Conservation (phyloP, 2,113 vertebrate genomes). For the Sylvilagus bachmani region DNA sequence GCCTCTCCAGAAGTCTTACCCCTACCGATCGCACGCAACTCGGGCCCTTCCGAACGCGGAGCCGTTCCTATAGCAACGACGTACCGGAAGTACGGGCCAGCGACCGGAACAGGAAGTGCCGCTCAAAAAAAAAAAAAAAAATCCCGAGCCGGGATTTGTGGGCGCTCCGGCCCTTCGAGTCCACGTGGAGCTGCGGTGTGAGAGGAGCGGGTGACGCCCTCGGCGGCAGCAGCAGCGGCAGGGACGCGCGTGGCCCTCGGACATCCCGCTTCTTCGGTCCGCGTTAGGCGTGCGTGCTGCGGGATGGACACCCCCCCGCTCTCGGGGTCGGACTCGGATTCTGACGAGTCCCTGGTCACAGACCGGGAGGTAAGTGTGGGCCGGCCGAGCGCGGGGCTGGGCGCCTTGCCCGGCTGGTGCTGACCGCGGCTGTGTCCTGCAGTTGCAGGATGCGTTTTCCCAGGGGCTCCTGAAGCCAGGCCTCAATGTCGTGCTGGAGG, state of each 20-base stretch:
- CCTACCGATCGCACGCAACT: background rate
- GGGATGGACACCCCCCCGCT: conserved; percentile 79
- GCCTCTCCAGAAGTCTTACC: background rate
- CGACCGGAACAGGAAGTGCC: conserved; percentile 77
- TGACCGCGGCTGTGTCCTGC: background rate
- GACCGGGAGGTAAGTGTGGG: conserved; percentile 89
- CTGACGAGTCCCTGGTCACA: conserved; percentile 88
- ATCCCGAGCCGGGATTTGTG: rapidly evolving
- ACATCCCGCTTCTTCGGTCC: background rate
- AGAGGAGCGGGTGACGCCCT: background rate
- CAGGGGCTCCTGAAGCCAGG: conserved; percentile 94
- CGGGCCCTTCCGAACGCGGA: background rate
- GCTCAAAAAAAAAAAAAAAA: background rate
- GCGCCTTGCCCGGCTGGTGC: background rate
- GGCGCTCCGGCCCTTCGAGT: rapidly evolving
- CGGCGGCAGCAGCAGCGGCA: background rate
- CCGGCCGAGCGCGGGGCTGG: background rate
- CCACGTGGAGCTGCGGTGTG: background rate
- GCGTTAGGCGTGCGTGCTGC: background rate
- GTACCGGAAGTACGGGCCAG: conserved; percentile 62
- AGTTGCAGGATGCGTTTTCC: conserved; percentile 96
- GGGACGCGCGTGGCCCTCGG: too few species aligned
- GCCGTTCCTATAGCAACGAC: conserved; percentile 77
- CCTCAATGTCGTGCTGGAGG: conserved; percentile 93
- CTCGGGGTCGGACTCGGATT: conserved; percentile 89